phyloP scores from a whole-genome alignment of 2,797 vertebrate species.

The Platyrinchus mystaceus region DNA sequence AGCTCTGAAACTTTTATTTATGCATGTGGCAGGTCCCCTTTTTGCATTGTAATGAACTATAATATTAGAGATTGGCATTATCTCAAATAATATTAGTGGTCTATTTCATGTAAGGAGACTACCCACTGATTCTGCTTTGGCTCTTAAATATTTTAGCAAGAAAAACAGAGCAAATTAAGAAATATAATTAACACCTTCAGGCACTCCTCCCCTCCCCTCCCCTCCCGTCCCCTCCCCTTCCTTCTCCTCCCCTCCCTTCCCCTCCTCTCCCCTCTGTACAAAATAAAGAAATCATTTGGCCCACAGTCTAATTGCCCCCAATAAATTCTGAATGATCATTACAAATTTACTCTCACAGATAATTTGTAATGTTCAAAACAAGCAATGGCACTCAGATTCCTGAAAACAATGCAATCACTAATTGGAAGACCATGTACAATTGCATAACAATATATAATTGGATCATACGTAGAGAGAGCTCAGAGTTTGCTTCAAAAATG shows the following conservation, averaged over 20 bases:
- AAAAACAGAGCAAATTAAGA: not conserved
- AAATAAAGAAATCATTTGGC: not conserved
- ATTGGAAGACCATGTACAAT: not conserved
- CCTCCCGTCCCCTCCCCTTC: rapidly evolving
- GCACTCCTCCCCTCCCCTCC: not conserved
- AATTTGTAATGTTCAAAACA: not conserved
- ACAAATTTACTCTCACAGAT: not conserved
- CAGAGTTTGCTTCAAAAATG: not conserved
- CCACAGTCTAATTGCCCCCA: not conserved
- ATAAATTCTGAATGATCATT: not conserved
- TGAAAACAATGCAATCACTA: not conserved
- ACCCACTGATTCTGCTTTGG: not conserved
- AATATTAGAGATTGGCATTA: not conserved
- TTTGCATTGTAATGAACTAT: not conserved
- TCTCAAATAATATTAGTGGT: not conserved
- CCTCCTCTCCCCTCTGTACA: rapidly evolving
- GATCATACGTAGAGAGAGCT: not conserved
- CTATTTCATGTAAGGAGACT: not conserved
- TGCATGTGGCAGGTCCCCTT: not conserved
- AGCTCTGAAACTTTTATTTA: not conserved
- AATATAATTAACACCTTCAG: not conserved
- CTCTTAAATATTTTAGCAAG: not conserved
- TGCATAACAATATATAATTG: not conserved
- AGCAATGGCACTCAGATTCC: not conserved
- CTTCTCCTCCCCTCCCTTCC: rapidly evolving